Conservation (phyloP, 1,140 invertebrate species). For the Drosophila eugracilis region DNA sequence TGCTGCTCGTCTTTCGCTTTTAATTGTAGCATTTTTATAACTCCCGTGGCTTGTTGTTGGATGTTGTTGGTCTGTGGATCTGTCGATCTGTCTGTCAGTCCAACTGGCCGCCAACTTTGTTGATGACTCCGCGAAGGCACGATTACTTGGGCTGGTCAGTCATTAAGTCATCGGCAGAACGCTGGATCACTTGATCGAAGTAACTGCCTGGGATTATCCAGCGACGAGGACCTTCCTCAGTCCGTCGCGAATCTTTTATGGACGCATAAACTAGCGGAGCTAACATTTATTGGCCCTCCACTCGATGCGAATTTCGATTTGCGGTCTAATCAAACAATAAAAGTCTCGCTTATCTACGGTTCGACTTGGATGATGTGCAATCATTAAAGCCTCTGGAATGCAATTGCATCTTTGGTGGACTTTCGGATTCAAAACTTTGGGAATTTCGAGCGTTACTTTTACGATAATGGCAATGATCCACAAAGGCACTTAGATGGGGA, state of each 20-base stretch:
- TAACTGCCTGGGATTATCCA: constrained; percentile 48
- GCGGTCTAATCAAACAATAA: constrained; percentile 52
- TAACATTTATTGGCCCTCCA: constrained; percentile 53
- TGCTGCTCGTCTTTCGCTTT: constrained; percentile 59
- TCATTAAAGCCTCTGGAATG: constrained; percentile 34
- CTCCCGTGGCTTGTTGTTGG: constrained; percentile 69
- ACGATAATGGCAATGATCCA: constrained; percentile 39
- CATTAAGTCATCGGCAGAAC: constrained; percentile 67
- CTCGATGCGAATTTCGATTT: constrained; percentile 19
- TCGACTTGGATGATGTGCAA: constrained; percentile 18
- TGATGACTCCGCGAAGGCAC: constrained; percentile 41
- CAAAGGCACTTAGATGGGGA: constrained; percentile 30
- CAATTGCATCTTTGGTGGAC: constrained; percentile 23
- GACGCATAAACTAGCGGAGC: constrained; percentile 56
- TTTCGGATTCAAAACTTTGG: constrained; percentile 4
- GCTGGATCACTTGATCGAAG: constrained; percentile 9
- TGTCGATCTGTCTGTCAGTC: constrained; percentile 32
- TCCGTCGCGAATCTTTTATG: constrained; percentile 59
- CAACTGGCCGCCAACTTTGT: constrained; percentile 32
- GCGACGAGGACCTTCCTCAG: background rate
- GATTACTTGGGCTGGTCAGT: constrained; percentile 48
- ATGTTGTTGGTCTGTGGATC: too few species aligned
- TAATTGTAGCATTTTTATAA: constrained; percentile 78
- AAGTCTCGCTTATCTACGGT: constrained; percentile 31
- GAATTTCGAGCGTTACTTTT: constrained; percentile 44